phyloP scores from a whole-genome alignment of 2,797 vertebrate species.

The Silurus aristotelis region DNA sequence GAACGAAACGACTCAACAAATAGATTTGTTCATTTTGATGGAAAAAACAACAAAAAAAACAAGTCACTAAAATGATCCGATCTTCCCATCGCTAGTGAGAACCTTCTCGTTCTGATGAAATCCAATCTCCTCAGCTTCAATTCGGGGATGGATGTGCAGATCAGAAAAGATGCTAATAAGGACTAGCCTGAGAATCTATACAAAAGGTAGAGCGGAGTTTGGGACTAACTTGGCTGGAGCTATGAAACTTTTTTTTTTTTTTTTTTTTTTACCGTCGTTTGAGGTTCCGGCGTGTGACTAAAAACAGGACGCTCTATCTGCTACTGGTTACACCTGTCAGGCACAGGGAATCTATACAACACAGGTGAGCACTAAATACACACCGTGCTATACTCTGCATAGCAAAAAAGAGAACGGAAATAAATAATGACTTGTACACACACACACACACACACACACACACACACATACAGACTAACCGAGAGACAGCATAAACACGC shows the following conservation, averaged over 20 bases:
- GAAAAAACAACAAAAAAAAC: too few relatives aligned
- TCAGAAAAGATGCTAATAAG: constrained; percentile 10
- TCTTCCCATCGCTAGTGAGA: too few relatives aligned
- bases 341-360: constrained; percentile 61
- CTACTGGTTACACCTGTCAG: constrained; percentile 57
- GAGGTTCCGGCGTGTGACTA: constrained; percentile 24
- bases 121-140: neutral
- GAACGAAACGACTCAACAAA: too few relatives aligned
- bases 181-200: constrained; percentile 36
- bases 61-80: too few relatives aligned
- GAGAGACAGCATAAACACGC: constrained; percentile 59
- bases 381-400: constrained; percentile 70
- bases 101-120: neutral
- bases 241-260: neutral
- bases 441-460: constrained; percentile 65
- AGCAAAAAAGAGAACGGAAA: constrained; percentile 64
- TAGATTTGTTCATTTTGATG: too few relatives aligned
- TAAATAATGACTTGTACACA: constrained; percentile 61
- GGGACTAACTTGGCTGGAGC: constrained; percentile 42
- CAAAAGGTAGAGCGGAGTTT: constrained; percentile 6
- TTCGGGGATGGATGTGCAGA: neutral
- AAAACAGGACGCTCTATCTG: constrained; percentile 51
- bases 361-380: constrained; percentile 61
- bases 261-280: neutral
- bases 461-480: constrained; percentile 65